Base-by-base conservation (phyloP, 2,797 vertebrate species). In the Chrysocyon brachyurus region DNA sequence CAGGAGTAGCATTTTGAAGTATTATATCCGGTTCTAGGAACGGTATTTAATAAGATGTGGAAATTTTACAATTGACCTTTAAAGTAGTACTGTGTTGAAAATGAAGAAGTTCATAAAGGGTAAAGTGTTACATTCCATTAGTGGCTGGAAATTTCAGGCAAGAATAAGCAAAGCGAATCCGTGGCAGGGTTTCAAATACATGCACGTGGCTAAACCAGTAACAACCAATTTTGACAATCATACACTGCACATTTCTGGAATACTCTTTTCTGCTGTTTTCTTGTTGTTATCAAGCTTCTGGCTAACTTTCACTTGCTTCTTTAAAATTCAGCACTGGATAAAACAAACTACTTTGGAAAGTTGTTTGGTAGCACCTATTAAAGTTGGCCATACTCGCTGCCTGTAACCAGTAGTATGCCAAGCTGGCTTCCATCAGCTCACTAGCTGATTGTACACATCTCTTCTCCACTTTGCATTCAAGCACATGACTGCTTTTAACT, bases 51-150 rank as follows among this genome's bases (percentile, higher is more conserved):
- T 95, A 97, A 90, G 94, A 97, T 2, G 59, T 95, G 96, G 92
- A 92, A 94, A 98, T 97, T 98, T 98, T 98, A 98, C 97, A 97
- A 95, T 87, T 98, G 98, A 97, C 98, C 98, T 98, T 98, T 98
- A 96, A 97, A 66, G 79, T 82, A 85, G 89, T 24, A 94, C 24
- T 97, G 64, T 2, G 36, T 31, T 68, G 63, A 97, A 79, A 96
- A 81, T 57, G 75, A 66, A 97, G 73, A 52, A 83, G 94, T 96
- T 97, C 91, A 87, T 86, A 96, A 86, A 72, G 93, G 91, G 21
- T 91, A 77, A 97, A 98, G 79, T 96, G 81, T 12, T 54, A 96
- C 94, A 98, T 97, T 90, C 96, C 95, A 97, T 85, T 70, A 94
- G 36, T 0, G 81, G 89, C 73, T 98, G 94, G 95, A 96, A 97